Base-by-base conservation (phyloP, 2,888 invertebrate genomes). In the Drosophila villosipedis region DNA sequence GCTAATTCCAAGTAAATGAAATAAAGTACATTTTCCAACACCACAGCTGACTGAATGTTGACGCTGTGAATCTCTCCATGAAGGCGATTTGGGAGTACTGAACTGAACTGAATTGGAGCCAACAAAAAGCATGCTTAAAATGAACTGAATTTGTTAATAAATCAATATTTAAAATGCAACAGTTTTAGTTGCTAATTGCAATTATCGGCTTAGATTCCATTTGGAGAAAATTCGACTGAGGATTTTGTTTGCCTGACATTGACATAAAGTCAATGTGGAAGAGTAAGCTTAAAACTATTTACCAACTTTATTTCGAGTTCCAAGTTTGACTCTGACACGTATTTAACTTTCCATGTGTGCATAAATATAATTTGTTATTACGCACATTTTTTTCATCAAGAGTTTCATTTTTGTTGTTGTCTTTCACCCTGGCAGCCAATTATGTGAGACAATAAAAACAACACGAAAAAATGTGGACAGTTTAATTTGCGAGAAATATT, bases 401-500 rank as follows among this genome's bases (percentile, higher is more conserved):
- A 9, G 10, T 49, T n/a, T 50, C 12, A n/a, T 16, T 47, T 14
- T 66, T 9, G 19, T 31, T 41, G 53, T 28, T 3, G 30, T 30
- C 30, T 7, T 54, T 54, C 30, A 22, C 39, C 19, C 49, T 64
- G 14, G 59, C 62, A 71, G 72, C 63, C 78, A 78, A 85, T 84
- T 82, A 83, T 78, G 71, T 68, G 70, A 53, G 68, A 63, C 62
- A 76, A 75, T 64, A 79, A 73, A 47, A 73, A 58, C 68, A 74
- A 68, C 52, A 68, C 47, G 28, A 57, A 28, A 35, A 65, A 80
- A 66, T 73, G 62, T 69, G 64, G 68, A 71, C 80, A 76, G 71
- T 77, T 72, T 80, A 82, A 84, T 83, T 82, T 77, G 65, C 55
- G 68, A 43, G 63, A 63, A 67, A 54, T 67, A 67, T 61, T 79